Percentiles rank a stretch among this genome's conserved stretches.
Conservation (phyloP, 2,113 vertebrate genomes). For the Trematocara stigmaticum region DNA sequence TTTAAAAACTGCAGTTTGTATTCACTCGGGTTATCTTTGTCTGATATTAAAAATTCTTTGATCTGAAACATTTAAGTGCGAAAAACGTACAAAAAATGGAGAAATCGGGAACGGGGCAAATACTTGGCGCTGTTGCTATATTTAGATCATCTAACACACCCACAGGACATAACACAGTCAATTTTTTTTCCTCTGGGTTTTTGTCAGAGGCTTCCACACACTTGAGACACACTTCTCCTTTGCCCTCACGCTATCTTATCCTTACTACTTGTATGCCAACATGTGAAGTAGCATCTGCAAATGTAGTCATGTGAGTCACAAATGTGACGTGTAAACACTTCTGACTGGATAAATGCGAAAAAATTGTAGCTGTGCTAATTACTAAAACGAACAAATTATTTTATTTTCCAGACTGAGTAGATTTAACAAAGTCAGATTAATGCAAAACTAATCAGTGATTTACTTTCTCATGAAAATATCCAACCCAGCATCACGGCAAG, state of each 20-base stretch:
- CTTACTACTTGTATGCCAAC: neutral
- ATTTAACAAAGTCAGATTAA: neutral
- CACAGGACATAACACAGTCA: neutral
- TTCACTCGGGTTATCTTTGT: fast-evolving
- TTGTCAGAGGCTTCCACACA: neutral
- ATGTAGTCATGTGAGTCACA: fast-evolving
- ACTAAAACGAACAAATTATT: fast-evolving
- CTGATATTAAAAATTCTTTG: fast-evolving
- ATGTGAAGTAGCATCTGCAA: neutral
- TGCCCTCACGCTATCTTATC: neutral
- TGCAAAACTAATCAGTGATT: neutral
- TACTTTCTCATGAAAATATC: neutral
- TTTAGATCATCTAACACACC: neutral
- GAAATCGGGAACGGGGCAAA: fast-evolving
- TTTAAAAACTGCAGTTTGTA: neutral
- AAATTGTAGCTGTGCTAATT: fast-evolving
- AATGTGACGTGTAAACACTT: neutral
- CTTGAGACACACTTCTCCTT: neutral
- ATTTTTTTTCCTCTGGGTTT: fast-evolving
- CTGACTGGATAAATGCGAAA: neutral
- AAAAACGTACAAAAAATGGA: neutral
- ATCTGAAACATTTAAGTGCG: neutral
- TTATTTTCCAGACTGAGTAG: neutral
- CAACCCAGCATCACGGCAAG: neutral
- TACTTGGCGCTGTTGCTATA: neutral